phyloP scores from a whole-genome alignment of 2,113 vertebrate genomes.

The Crotophaga sulcirostris region DNA sequence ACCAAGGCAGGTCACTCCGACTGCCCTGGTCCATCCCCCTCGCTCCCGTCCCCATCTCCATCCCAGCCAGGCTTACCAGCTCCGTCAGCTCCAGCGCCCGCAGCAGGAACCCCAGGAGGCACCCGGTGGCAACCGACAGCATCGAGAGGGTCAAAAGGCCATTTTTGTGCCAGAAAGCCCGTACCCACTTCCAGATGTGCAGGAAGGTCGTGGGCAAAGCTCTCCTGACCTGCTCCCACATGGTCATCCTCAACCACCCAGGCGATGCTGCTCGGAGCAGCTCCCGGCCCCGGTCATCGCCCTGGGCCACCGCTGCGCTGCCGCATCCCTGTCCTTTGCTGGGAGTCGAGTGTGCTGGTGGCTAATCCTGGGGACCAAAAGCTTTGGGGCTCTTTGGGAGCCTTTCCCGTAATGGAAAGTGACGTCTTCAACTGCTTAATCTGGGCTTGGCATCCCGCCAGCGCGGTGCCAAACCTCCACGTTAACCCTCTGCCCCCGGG shows the following conservation, averaged over 20 bases:
- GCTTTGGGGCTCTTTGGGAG: neutral
- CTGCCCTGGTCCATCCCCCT: neutral
- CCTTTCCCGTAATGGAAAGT: conserved; percentile 50
- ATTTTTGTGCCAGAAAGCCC: conserved; percentile 72
- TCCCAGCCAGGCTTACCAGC: conserved; percentile 72
- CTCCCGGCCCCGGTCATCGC: neutral
- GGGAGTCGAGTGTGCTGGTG: neutral
- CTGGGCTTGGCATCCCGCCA: neutral
- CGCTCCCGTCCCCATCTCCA: accelerated
- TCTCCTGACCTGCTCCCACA: conserved; percentile 47
- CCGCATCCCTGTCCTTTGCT: neutral
- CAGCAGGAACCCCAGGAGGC: conserved; percentile 83
- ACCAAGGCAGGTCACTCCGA: accelerated
- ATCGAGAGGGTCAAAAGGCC: conserved; percentile 84
- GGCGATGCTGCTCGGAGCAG: neutral
- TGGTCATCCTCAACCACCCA: neutral
- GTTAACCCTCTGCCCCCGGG: neutral
- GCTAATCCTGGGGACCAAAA: neutral
- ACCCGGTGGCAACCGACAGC: conserved; percentile 80
- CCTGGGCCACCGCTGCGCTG: accelerated
- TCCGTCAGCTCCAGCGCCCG: conserved; percentile 79
- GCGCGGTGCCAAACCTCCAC: neutral
- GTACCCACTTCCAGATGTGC: neutral
- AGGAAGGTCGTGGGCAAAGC: neutral
- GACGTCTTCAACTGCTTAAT: conserved; percentile 45